phyloP scores from a whole-genome alignment of 2,888 invertebrate genomes.

The Blera fallax region DNA sequence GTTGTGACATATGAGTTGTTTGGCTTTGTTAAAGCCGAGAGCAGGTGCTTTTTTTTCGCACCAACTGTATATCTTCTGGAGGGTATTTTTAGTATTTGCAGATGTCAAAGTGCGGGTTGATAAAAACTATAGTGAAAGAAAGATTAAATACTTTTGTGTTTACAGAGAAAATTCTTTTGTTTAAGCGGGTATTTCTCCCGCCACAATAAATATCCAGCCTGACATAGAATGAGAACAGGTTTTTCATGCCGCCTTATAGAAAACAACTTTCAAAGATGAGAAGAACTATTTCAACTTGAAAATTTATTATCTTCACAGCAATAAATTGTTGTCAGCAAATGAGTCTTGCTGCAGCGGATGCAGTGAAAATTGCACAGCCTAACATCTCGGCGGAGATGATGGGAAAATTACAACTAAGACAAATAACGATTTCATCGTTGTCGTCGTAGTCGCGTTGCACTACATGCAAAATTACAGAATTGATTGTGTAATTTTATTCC shows the following conservation, averaged over 20 bases:
- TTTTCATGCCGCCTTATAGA: neutral
- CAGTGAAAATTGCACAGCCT: neutral
- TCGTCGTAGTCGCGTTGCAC: neutral
- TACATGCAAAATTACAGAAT: constrained; percentile 10
- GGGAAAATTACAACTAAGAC: constrained; percentile 14
- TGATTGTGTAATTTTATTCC: constrained; percentile 38
- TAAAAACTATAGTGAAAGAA: neutral
- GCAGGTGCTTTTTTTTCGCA: constrained; percentile 42
- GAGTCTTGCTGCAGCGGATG: constrained; percentile 8
- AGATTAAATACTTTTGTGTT: neutral
- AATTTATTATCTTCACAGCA: constrained; percentile 43
- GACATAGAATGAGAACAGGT: constrained; percentile 16
- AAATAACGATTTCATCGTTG: neutral
- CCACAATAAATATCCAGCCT: constrained; percentile 30
- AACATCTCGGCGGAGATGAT: neutral
- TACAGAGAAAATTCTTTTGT: constrained; percentile 10
- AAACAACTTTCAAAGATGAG: constrained; percentile 28
- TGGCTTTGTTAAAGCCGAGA: neutral
- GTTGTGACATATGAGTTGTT: constrained; percentile 37
- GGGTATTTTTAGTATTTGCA: constrained; percentile 8
- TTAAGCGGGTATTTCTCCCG: neutral
- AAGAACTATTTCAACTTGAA: constrained; percentile 27
- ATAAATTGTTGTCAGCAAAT: constrained; percentile 40
- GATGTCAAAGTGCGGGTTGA: neutral
- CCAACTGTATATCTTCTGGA: neutral